These are phyloP conservation scores for Ichneumon xanthorius DNA, from an alignment of 2,888 invertebrate species.

Conservation along the genomic window DNA sequence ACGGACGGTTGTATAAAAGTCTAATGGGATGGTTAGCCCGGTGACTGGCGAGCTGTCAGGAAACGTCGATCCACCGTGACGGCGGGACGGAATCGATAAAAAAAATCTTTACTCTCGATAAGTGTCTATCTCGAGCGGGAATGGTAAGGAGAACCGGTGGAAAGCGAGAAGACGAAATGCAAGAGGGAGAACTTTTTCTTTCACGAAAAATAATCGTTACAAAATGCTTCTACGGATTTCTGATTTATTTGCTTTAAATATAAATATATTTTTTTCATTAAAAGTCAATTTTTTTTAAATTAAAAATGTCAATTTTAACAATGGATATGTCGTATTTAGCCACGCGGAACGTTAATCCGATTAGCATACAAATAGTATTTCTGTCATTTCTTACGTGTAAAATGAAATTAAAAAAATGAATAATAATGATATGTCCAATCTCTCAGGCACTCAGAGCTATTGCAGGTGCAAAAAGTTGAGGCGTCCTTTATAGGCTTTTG, in stretches of 20 bases:
- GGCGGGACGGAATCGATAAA: conserved; percentile 10
- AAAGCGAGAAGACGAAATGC: conserved; percentile 24
- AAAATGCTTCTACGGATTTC: background rate
- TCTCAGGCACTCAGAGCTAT: background rate
- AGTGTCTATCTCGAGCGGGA: conserved; percentile 5
- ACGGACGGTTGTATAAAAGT: conserved; percentile 45
- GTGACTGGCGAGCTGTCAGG: background rate
- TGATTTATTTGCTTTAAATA: background rate
- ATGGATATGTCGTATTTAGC: background rate
- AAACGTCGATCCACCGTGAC: conserved; percentile 22
- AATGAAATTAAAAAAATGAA: no score
- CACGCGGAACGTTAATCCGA: background rate
- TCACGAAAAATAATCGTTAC: background rate
- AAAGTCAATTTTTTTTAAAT: background rate
- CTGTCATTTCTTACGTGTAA: no score
- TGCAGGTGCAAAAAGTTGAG: background rate
- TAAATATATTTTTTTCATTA: background rate
- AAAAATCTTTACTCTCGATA: conserved; percentile 23
- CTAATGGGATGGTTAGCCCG: conserved; percentile 32
- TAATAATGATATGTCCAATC: no score
- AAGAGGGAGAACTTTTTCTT: conserved; percentile 8
- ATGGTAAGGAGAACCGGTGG: background rate
- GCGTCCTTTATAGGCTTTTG: background rate
- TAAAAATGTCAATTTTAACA: background rate
- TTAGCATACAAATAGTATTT: no score